These are phyloP conservation scores for Pseudomyrmex concolor DNA, from an alignment of 1,140 invertebrate species.

Conservation along the genomic window DNA sequence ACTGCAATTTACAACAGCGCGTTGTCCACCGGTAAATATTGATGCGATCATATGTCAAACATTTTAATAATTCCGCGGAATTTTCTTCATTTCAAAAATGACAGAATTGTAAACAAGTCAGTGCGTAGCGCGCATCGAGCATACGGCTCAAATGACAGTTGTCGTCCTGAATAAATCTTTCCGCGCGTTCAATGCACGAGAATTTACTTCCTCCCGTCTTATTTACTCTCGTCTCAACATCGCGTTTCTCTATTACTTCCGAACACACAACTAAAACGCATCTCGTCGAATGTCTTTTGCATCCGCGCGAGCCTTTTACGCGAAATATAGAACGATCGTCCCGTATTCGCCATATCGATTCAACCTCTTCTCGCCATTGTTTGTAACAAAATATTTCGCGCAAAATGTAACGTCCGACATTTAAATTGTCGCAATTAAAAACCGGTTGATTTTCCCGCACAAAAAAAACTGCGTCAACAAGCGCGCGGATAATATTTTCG, in stretches of 20 bases:
- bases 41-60: not conserved
- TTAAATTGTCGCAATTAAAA: conserved; percentile 34
- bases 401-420: conserved; percentile 44
- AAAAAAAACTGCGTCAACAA: not conserved
- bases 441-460: conserved; percentile 21
- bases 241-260: conserved; percentile 44
- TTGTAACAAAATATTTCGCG: conserved; percentile 48
- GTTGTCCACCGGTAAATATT: not conserved
- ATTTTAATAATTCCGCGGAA: conserved; percentile 17
- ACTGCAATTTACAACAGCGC: no score
- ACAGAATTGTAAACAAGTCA: conserved; percentile 31
- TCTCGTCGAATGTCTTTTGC: conserved; percentile 38
- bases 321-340: conserved; percentile 40
- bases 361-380: conserved; percentile 15
- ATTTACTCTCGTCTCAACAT: conserved; percentile 55
- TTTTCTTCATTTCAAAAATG: conserved; percentile 30
- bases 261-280: conserved; percentile 49
- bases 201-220: conserved; percentile 1
- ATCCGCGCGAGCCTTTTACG: conserved; percentile 44
- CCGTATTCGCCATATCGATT: conserved; percentile 37
- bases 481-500: conserved; percentile 6
- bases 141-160: conserved; percentile 4
- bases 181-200: conserved; percentile 33
- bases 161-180: conserved; percentile 50
- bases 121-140: not conserved